Evolutionary conservation across 1,140 invertebrate genomes (phyloP).

Genomic region (Leptopilina clavipes): DNA sequence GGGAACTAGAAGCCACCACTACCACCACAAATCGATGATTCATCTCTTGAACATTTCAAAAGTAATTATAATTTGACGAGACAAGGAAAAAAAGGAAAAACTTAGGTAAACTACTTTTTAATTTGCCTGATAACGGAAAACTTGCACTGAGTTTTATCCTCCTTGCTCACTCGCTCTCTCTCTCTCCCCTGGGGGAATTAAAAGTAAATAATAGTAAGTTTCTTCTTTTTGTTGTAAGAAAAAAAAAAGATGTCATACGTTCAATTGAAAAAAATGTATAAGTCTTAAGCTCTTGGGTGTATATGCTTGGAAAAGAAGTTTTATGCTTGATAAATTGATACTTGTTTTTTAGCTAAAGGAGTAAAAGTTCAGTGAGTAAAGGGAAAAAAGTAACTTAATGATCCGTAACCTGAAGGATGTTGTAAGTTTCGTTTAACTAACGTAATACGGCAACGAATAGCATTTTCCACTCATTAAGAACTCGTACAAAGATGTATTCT

Average conservation of each 20-base stretch:
- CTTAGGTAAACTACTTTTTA: slow-evolving; percentile 1
- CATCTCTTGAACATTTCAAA: background rate
- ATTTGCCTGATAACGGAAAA: background rate
- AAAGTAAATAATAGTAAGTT: background rate
- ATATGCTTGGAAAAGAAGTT: background rate
- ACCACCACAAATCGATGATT: slow-evolving; percentile 4
- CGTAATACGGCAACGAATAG: slow-evolving; percentile 7
- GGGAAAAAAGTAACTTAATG: slow-evolving; percentile 20
- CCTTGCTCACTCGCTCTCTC: no score
- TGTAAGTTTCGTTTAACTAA: slow-evolving; percentile 28
- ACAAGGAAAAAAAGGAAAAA: background rate
- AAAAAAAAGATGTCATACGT: background rate
- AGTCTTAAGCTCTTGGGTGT: background rate
- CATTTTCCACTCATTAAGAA: slow-evolving; percentile 3
- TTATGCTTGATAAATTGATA: slow-evolving; percentile 26
- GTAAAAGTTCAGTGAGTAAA: slow-evolving; percentile 9
- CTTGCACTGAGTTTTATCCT: background rate
- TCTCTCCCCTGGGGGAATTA: background rate
- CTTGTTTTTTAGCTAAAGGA: background rate
- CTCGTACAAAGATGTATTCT: background rate
- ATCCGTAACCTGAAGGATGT: slow-evolving; percentile 4
- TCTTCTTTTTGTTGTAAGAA: background rate
- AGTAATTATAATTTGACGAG: slow-evolving; percentile 16
- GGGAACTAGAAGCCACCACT: slow-evolving; percentile 23
- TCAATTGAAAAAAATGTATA: background rate